Percentiles rank a stretch among this genome's conserved stretches.
Conservation (phyloP, 2,797 vertebrate species). For the Phalanger gymnotis region DNA sequence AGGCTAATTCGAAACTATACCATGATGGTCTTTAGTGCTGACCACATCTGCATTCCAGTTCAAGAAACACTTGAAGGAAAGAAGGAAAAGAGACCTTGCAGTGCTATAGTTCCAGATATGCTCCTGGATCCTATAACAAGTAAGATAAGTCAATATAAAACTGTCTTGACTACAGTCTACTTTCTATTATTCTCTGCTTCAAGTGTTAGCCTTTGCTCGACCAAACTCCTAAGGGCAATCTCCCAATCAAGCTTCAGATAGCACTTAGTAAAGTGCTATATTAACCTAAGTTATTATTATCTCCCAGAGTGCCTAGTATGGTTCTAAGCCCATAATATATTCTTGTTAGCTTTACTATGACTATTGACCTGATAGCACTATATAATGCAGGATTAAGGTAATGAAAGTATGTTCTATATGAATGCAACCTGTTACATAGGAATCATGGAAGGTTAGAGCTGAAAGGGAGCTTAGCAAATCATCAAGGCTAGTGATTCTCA, state of each 20-base stretch:
- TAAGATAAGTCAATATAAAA: not conserved
- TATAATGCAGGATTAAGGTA: not conserved
- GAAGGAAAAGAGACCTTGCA: not conserved
- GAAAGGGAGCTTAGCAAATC: slow-evolving; percentile 30
- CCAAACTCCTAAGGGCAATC: slow-evolving; percentile 20
- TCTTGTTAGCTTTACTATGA: not conserved
- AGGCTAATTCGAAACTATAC: not conserved
- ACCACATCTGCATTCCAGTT: not conserved
- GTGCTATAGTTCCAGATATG: not conserved
- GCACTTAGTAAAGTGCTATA: not conserved
- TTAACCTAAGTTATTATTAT: not conserved
- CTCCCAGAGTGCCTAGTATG: not conserved
- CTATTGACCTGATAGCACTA: slow-evolving; percentile 20
- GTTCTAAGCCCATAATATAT: not conserved
- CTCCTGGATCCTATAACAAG: not conserved
- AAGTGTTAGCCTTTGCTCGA: not conserved
- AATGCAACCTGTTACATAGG: slow-evolving; percentile 20
- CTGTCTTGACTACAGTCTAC: not conserved
- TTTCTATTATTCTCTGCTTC: not conserved
- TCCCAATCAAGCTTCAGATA: slow-evolving; percentile 5
- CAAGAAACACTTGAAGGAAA: not conserved
- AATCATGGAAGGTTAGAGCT: not conserved
- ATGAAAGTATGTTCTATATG: not conserved
- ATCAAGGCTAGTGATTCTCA: slow-evolving; percentile 13
- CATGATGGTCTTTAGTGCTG: not conserved